Percentiles rank a stretch among this genome's conserved stretches.
Conservation (phyloP, 2,113 vertebrate species). For the Corapipo altera region DNA sequence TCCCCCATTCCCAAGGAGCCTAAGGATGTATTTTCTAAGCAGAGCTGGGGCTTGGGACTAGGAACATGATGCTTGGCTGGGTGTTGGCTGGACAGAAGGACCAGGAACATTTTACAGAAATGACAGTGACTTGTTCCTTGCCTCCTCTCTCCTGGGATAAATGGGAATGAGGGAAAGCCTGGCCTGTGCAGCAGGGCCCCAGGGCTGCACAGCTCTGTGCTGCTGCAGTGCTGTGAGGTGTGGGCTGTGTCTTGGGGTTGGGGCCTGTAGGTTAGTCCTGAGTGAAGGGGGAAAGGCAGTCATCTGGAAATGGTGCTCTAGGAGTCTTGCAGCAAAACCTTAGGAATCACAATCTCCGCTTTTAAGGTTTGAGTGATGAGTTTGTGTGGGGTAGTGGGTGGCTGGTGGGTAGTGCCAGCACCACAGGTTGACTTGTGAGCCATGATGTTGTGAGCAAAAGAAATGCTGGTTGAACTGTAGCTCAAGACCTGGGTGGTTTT, state of each 20-base stretch:
- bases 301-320: neutral
- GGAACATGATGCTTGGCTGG: neutral
- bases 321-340: neutral
- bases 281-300: neutral
- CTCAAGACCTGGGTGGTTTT: neutral
- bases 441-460: rapidly evolving
- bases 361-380: neutral
- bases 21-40: neutral
- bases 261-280: neutral
- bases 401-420: rapidly evolving
- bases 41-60: neutral
- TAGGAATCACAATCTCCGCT: neutral
- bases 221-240: rapidly evolving
- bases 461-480: neutral
- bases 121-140: neutral
- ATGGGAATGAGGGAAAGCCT: neutral
- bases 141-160: neutral
- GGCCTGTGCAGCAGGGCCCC: neutral
- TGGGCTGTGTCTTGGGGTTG: neutral
- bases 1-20: neutral
- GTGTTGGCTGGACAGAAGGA: neutral
- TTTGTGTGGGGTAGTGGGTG: neutral
- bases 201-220: too few relatives aligned
- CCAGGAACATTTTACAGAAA: neutral
- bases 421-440: neutral